phyloP scores from a whole-genome alignment of 1,140 invertebrate species.

The Physella acuta region DNA sequence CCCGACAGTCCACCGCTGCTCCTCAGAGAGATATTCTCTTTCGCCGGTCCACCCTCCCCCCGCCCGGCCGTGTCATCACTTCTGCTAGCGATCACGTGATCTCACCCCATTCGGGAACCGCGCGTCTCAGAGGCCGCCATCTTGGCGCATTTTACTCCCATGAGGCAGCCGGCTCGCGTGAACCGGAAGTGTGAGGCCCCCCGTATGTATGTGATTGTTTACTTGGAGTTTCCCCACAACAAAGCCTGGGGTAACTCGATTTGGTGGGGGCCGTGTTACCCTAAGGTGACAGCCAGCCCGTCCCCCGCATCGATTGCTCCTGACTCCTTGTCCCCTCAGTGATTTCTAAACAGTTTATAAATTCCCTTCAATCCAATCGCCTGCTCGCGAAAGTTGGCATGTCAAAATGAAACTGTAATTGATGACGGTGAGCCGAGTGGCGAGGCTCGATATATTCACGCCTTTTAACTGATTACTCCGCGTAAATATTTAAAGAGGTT shows the following conservation, averaged over 20 bases:
- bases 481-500: conserved; percentile 31
- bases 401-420: conserved; percentile 37
- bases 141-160: conserved; percentile 27
- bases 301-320: conserved; percentile 25
- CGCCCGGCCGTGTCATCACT: conserved; percentile 60
- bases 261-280: conserved; percentile 5
- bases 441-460: conserved; percentile 29
- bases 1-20: no score
- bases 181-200: conserved; percentile 14
- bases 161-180: conserved; percentile 2
- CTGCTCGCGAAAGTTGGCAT: conserved; percentile 27
- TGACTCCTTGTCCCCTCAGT: conserved; percentile 26
- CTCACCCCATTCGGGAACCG: not conserved
- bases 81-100: conserved; percentile 14
- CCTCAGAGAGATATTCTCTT: not conserved
- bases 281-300: conserved; percentile 12
- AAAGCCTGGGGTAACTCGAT: conserved; percentile 18
- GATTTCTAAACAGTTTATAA: conserved; percentile 40
- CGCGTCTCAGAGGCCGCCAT: conserved; percentile 27
- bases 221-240: conserved; percentile 24
- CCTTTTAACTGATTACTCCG: conserved; percentile 28
- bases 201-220: conserved; percentile 28
- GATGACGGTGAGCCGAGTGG: conserved; percentile 25
- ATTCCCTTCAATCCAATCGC: conserved; percentile 35
- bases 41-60: conserved; percentile 25